phyloP scores from a whole-genome alignment of 1,140 invertebrate genomes.

The Drosophila azteca region DNA sequence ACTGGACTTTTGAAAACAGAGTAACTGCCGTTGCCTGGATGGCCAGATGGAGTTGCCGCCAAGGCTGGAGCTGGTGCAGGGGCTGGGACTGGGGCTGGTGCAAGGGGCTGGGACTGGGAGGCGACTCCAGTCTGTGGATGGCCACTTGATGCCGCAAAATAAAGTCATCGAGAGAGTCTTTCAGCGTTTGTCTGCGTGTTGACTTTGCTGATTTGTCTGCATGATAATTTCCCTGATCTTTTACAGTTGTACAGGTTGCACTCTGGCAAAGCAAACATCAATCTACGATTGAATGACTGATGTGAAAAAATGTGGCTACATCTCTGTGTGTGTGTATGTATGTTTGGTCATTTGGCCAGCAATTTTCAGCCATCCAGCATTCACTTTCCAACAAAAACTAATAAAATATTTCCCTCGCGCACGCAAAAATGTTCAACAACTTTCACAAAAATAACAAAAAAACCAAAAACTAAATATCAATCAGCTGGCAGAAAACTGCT shows the following conservation, averaged over 20 bases:
- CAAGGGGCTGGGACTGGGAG: neutral
- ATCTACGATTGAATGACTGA: too few species aligned
- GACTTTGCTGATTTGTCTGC: conserved; percentile 73
- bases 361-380: conserved; percentile 54
- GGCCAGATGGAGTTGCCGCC: neutral
- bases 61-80: conserved; percentile 1
- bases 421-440: conserved; percentile 62
- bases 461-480: neutral
- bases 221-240: conserved; percentile 63
- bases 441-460: conserved; percentile 53
- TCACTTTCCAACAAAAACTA: conserved; percentile 69
- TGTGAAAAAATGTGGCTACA: conserved; percentile 23
- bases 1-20: conserved; percentile 44
- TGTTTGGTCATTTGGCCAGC: conserved; percentile 30
- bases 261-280: too few species aligned
- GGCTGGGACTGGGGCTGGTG: too few species aligned
- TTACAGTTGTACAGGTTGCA: conserved; percentile 64
- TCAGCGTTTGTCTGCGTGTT: conserved; percentile 48
- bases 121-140: conserved; percentile 17
- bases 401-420: conserved; percentile 36
- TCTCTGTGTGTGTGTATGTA: neutral
- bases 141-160: conserved; percentile 66
- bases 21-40: conserved; percentile 9
- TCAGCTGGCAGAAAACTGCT: conserved; percentile 23
- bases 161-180: conserved; percentile 59